Conservation (phyloP, 2,888 invertebrate genomes). For the Xestia c-nigrum region DNA sequence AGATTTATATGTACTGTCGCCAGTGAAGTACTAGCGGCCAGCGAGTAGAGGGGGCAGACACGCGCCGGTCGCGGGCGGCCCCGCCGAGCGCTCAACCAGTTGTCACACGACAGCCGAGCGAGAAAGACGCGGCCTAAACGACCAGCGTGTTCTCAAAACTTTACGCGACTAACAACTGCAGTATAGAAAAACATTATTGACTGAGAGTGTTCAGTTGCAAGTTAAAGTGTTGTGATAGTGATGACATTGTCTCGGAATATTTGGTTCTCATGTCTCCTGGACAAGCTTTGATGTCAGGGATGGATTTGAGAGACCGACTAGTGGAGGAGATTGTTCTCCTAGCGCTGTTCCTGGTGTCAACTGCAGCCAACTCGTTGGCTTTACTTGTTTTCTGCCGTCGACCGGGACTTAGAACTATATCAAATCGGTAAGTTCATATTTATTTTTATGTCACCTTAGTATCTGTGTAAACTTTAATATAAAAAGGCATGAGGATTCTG, state of each 20-base stretch:
- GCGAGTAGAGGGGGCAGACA: slow-evolving; percentile 73
- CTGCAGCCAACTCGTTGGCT: slow-evolving; percentile 93
- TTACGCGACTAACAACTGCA: slow-evolving; percentile 88
- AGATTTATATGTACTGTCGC: slow-evolving; percentile 69
- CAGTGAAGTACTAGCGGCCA: slow-evolving; percentile 58
- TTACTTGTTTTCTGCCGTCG: slow-evolving; percentile 94
- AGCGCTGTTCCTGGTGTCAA: slow-evolving; percentile 91
- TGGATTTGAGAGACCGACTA: slow-evolving; percentile 87
- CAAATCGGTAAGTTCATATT: slow-evolving; percentile 92
- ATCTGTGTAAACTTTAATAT: slow-evolving; percentile 36
- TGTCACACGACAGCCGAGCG: slow-evolving; percentile 85
- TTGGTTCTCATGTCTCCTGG: slow-evolving; percentile 84
- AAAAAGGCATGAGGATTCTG: slow-evolving; percentile 39
- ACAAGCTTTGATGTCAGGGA: slow-evolving; percentile 88
- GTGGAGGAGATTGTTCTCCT: slow-evolving; percentile 88
- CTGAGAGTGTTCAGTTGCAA: slow-evolving; percentile 87
- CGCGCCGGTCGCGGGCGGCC: slow-evolving; percentile 72
- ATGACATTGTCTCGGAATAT: slow-evolving; percentile 86
- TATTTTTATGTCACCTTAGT: slow-evolving; percentile 9
- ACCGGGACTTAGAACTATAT: slow-evolving; percentile 94
- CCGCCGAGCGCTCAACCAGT: slow-evolving; percentile 74
- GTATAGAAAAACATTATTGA: slow-evolving; percentile 76
- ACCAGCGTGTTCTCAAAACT: slow-evolving; percentile 89
- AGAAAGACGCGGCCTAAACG: slow-evolving; percentile 88
- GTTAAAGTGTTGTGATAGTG: slow-evolving; percentile 85